A percentile compares a stretch with the other conserved stretches of the same genome.
Evolutionary conservation across 53 echinoderm and acorn worm species (phyloP).

Genomic region (Stichopus horrens): DNA sequence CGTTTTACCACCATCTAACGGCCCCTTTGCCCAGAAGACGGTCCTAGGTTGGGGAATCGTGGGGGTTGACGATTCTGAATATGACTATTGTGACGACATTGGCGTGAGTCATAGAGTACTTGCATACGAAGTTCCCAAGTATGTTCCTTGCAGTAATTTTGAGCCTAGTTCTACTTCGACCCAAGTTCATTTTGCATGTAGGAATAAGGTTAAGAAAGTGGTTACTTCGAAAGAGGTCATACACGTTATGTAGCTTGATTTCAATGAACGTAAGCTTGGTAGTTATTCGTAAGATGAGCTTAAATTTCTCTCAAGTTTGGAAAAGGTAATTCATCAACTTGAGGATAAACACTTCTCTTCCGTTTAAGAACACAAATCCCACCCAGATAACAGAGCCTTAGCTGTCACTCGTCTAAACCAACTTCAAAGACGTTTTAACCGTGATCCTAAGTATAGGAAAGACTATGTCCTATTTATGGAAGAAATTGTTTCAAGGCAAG

Average conservation of each 20-base stretch:
- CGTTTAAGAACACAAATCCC: slow-evolving; percentile 22
- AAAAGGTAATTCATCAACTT: slow-evolving; percentile 28
- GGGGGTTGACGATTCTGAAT: neutral
- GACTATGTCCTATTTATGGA: neutral
- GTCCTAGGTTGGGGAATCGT: neutral
- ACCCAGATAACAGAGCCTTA: neutral
- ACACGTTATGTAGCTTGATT: neutral
- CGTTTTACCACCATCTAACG: too few species aligned
- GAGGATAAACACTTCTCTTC: slow-evolving; percentile 44
- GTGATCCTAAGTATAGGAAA: neutral
- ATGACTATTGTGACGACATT: neutral
- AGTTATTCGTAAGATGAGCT: neutral
- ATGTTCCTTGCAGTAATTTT: neutral
- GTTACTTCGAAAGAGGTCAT: neutral
- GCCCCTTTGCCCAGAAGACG: too few species aligned
- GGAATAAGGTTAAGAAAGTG: neutral
- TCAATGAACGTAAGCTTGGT: neutral
- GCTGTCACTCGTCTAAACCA: neutral
- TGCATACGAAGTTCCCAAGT: neutral
- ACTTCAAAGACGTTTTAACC: neutral
- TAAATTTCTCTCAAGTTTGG: slow-evolving; percentile 49
- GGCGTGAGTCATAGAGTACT: neutral
- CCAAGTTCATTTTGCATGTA: too few species aligned
- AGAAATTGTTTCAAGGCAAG: neutral
- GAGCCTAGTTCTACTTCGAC: too few species aligned